Evolutionary conservation across 2,797 vertebrate genomes (phyloP), one percentile per base, ranked within the genome.

Genomic region (Lepilemur septentrionalis): DNA sequence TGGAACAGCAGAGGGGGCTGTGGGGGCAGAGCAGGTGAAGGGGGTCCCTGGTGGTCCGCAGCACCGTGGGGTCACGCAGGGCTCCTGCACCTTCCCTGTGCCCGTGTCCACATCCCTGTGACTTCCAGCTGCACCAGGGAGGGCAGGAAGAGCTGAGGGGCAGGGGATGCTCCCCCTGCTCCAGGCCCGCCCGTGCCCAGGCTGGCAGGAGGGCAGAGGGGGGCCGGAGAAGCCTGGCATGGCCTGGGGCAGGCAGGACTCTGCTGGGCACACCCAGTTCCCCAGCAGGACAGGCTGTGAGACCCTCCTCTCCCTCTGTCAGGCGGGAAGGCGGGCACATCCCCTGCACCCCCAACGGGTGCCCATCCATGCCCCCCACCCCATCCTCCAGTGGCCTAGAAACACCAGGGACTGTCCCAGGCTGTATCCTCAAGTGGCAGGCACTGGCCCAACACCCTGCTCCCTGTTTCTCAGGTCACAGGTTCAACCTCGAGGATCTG

Each of bases 341-440:
- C 6, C 69, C 30, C 35, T 0, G 32, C 50, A 41, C 32, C 65
- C 38, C 46, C 59, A 1, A 11, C 10, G 1, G 18, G 50, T 1
- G 11, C 48, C 69, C 1, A 1, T 8, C 59, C 4, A 0, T 0
- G 9, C 5, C 2, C 84, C 75, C 23, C 18, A n/a, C 63, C 38
- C n/a, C 18, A 12, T 10, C n/a, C 72, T 17, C 4, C 4, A 8
- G 80, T 18, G 4, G 1, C 4, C 1, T 1, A 7, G 55, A 70
- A 57, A 4, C 2, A 30, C 73, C 35, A 0, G 18, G 5, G 14
- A 7, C 52, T 0, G 0, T 8, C 78, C 52, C 10, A 7, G 23
- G 32, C 46, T 0, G 0, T 5, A 22, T 59, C 61, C 4, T 22
- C 30, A 38, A 35, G 81, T 1, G 2, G 67, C n/a, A 30, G 78